Evolutionary conservation across 2,888 invertebrate genomes (phyloP).

Genomic region (Chrysotoxum bicinctum): DNA sequence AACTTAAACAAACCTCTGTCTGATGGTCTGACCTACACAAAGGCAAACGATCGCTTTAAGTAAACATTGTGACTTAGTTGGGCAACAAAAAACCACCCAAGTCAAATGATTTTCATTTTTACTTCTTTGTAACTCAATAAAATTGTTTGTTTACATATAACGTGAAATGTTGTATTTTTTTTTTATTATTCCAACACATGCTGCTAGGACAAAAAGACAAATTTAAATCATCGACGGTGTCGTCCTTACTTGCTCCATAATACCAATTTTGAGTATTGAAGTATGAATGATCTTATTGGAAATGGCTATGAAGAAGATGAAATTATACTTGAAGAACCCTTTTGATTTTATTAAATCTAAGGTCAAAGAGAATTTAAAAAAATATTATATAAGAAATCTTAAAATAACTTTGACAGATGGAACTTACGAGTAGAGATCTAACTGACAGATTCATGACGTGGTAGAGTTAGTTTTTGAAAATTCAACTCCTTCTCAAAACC

Average conservation of each 20-base stretch:
- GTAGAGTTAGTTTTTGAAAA: too few relatives aligned
- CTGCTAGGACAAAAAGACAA: neutral
- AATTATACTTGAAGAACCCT: neutral
- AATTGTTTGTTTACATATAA: constrained; percentile 53
- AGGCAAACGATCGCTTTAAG: constrained; percentile 23
- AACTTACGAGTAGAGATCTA: too few relatives aligned
- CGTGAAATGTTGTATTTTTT: constrained; percentile 28
- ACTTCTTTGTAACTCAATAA: constrained; percentile 50
- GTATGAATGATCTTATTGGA: neutral
- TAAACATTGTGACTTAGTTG: constrained; percentile 60
- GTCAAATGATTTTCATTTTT: constrained; percentile 30
- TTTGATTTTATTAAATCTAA: too few relatives aligned
- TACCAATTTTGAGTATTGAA: neutral
- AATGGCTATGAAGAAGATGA: neutral
- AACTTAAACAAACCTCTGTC: neutral
- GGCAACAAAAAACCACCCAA: constrained; percentile 62
- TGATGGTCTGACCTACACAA: constrained; percentile 33
- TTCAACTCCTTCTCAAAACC: too few relatives aligned
- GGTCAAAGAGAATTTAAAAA: too few relatives aligned
- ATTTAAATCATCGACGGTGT: neutral
- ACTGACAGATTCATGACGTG: too few relatives aligned
- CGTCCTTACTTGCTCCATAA: neutral
- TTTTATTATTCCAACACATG: constrained; percentile 48
- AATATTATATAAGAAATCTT: too few relatives aligned
- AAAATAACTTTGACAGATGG: too few relatives aligned